These are phyloP conservation scores for Cinclus mexicanus DNA, from an alignment of 2,113 vertebrate species.

Conservation along the genomic window DNA sequence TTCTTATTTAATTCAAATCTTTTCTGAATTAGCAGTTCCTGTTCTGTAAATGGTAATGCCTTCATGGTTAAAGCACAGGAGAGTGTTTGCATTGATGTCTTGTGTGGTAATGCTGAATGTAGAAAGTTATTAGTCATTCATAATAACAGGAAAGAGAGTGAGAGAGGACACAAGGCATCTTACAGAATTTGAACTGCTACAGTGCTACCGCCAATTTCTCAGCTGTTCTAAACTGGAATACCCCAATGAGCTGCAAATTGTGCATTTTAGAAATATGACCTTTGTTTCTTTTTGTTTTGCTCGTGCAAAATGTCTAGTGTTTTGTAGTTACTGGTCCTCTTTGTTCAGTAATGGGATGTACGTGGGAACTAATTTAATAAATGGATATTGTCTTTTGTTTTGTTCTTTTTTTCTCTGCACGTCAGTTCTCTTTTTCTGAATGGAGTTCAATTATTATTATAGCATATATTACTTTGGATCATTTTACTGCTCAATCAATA, in stretches of 20 bases:
- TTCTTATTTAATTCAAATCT: neutral
- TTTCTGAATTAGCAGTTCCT: neutral
- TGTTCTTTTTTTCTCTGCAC: neutral
- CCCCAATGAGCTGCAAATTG: neutral
- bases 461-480: constrained; percentile 59
- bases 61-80: neutral
- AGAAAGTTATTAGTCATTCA: neutral
- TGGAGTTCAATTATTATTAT: constrained; percentile 66
- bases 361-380: constrained; percentile 35
- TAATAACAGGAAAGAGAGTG: neutral
- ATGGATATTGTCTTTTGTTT: constrained; percentile 15
- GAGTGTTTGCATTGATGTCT: neutral
- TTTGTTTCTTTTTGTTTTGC: neutral
- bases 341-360: constrained; percentile 15
- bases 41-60: neutral
- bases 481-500: constrained; percentile 71
- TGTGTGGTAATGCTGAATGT: neutral
- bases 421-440: constrained; percentile 47
- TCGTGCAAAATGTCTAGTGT: neutral
- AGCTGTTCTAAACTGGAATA: neutral
- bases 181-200: neutral
- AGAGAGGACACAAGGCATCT: neutral
- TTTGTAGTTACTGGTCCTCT: neutral
- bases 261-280: neutral
- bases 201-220: neutral